A percentile compares a stretch with the other conserved stretches of the same genome.
These are phyloP conservation scores for Kradibia gibbosae DNA, from an alignment of 1,140 invertebrate species.

Conservation along the genomic window DNA sequence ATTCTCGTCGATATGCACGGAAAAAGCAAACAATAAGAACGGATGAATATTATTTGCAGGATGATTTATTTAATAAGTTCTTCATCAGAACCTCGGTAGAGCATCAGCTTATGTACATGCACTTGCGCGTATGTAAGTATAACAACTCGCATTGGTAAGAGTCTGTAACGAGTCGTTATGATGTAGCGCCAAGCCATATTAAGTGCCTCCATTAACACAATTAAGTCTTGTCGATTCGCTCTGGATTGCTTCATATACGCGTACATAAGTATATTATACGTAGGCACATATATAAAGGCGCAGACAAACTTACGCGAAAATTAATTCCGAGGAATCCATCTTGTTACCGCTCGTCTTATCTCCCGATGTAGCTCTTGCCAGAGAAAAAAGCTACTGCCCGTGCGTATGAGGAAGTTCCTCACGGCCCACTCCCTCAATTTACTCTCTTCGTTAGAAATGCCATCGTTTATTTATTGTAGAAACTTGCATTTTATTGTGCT, in stretches of 20 bases:
- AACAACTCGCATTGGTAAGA: not conserved
- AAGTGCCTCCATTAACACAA: conserved; percentile 52
- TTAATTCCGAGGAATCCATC: conserved; percentile 56
- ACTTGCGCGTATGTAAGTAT: not conserved
- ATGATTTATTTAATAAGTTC: not conserved
- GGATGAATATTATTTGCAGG: not conserved
- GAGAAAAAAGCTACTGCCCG: not conserved
- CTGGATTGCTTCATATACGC: conserved; percentile 45
- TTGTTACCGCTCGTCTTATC: not conserved
- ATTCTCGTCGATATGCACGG: not conserved
- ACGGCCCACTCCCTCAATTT: too few relatives aligned
- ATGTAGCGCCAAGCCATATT: not conserved
- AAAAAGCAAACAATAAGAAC: not conserved
- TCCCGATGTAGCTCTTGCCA: too few relatives aligned
- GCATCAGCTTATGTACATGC: not conserved
- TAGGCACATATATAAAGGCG: too few relatives aligned
- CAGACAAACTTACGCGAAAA: too few relatives aligned
- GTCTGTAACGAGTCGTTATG: not conserved
- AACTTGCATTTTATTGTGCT: conserved; percentile 5
- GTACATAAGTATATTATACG: not conserved
- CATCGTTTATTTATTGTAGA: not conserved
- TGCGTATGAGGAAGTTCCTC: not conserved
- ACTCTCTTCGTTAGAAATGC: too few relatives aligned
- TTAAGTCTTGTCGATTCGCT: conserved; percentile 54
- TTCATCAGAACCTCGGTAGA: too few relatives aligned